phyloP scores from a whole-genome alignment of 1,140 invertebrate genomes.

The Ostrea denselamellosa region DNA sequence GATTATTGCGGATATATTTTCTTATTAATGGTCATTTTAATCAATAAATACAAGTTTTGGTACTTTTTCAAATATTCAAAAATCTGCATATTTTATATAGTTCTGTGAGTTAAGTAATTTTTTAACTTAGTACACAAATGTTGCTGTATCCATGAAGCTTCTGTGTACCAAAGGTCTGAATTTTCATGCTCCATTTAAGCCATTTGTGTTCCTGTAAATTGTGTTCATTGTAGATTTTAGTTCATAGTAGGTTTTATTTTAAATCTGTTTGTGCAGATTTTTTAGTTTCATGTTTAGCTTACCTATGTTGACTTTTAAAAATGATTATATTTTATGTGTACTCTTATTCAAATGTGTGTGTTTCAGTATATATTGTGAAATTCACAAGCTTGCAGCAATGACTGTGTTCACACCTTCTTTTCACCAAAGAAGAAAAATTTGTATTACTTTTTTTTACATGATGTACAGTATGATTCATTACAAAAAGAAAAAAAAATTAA shows the following conservation, averaged over 20 bases:
- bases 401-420: not conserved
- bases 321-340: not conserved
- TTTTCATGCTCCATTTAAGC: not conserved
- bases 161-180: too few relatives aligned
- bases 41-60: too few relatives aligned
- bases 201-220: not conserved
- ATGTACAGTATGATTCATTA: not conserved
- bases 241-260: not conserved
- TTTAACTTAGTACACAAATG: too few relatives aligned
- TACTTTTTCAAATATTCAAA: too few relatives aligned
- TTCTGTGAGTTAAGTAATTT: too few relatives aligned
- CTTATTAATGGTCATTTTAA: too few relatives aligned
- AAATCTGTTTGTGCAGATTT: not conserved
- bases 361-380: not conserved
- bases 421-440: not conserved
- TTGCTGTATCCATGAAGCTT: too few relatives aligned
- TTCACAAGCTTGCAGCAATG: slow-evolving; percentile 6
- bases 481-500: not conserved
- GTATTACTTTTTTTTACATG: not conserved
- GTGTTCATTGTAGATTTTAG: not conserved
- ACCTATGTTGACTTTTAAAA: not conserved
- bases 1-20: too few relatives aligned
- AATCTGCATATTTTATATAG: too few relatives aligned
- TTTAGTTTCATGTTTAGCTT: not conserved
- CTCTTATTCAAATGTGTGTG: not conserved